Conservation (phyloP, 2,888 invertebrate species). For the Leucophenga maculata region DNA sequence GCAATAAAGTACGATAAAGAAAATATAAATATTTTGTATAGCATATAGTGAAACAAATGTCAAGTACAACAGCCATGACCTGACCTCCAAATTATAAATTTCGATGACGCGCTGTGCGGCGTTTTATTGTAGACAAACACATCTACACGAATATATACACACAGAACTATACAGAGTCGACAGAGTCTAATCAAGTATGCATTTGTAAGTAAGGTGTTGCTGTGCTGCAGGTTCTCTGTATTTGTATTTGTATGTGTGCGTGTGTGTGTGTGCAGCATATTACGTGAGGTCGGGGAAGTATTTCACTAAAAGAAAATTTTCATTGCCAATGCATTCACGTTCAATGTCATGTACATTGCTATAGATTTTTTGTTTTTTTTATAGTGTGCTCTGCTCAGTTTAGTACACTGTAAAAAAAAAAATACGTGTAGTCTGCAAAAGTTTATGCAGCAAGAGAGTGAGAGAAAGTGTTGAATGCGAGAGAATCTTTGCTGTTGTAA, state of each 20-base stretch:
- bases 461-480: not conserved
- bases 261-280: constrained; percentile 8
- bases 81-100: constrained; percentile 54
- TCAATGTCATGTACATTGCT: constrained; percentile 61
- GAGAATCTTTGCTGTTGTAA: not conserved
- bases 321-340: constrained; percentile 61
- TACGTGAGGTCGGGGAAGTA: constrained; percentile 19
- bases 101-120: constrained; percentile 7
- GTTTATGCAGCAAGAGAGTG: constrained; percentile 14
- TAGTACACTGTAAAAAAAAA: constrained; percentile 34
- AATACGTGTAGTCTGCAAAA: constrained; percentile 37
- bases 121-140: constrained; percentile 30
- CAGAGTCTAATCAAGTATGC: constrained; percentile 28
- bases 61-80: constrained; percentile 65
- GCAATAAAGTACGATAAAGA: not conserved
- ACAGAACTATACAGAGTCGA: not conserved
- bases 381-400: constrained; percentile 6
- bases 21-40: not conserved
- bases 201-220: constrained; percentile 3
- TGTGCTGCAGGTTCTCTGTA: not conserved
- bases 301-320: constrained; percentile 44
- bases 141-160: not conserved
- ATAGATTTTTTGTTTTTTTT: constrained; percentile 40
- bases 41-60: constrained; percentile 49
- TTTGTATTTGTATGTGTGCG: not conserved